phyloP scores from a whole-genome alignment of 1,140 invertebrate genomes.

The Drosophila kohkoa region DNA sequence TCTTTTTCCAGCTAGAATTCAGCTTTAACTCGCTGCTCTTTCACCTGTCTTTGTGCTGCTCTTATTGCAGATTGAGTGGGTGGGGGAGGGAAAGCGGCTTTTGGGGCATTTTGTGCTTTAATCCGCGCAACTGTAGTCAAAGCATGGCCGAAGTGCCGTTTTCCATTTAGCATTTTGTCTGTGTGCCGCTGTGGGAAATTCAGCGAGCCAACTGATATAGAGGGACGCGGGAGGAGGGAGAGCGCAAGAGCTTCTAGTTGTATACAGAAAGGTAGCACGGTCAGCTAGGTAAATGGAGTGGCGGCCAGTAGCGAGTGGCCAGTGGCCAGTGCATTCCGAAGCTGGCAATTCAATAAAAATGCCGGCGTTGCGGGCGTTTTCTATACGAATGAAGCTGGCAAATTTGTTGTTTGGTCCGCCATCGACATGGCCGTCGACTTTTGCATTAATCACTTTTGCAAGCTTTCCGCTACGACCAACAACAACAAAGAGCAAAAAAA shows the following conservation, averaged over 20 bases:
- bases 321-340: conserved; percentile 57
- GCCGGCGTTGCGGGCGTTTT: conserved; percentile 67
- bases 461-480: conserved; percentile 56
- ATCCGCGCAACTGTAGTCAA: conserved; percentile 78
- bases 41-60: conserved; percentile 43
- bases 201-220: not conserved
- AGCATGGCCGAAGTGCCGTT: conserved; percentile 33
- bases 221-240: not conserved
- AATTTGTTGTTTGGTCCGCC: conserved; percentile 52
- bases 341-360: conserved; percentile 81
- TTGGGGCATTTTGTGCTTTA: conserved; percentile 69
- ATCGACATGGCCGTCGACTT: conserved; percentile 55
- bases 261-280: conserved; percentile 34
- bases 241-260: conserved; percentile 23
- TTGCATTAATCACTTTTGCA: conserved; percentile 83
- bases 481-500: conserved; percentile 26
- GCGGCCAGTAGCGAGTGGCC: conserved; percentile 16
- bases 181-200: conserved; percentile 5
- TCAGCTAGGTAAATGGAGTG: conserved; percentile 63
- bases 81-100: conserved; percentile 63
- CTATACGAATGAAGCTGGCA: conserved; percentile 55
- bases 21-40: conserved; percentile 28
- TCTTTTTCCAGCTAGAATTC: not conserved
- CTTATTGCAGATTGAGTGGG: conserved; percentile 45
- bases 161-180: conserved; percentile 22